phyloP scores from a whole-genome alignment of 2,888 invertebrate species.

The Cancer borealis region DNA sequence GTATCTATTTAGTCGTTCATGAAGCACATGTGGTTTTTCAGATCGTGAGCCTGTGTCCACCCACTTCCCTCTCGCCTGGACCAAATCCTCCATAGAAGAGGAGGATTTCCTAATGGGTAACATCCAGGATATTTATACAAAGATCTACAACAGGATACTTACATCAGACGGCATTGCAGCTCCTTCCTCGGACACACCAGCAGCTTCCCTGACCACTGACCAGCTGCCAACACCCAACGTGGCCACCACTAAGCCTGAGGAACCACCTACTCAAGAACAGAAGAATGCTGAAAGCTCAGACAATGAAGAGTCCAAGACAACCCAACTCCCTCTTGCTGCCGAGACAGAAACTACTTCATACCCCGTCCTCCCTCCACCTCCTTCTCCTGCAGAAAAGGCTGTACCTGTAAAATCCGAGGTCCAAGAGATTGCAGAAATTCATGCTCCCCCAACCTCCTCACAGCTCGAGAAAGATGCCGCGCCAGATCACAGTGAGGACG shows the following conservation, averaged over 20 bases:
- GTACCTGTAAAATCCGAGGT: not conserved
- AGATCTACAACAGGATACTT: conserved; percentile 3
- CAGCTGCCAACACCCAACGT: not conserved
- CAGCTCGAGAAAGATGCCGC: not conserved
- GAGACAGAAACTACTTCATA: not conserved
- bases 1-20: no score
- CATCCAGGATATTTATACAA: conserved; percentile 1
- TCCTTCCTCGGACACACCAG: not conserved
- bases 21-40: not conserved
- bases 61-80: conserved; percentile 76
- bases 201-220: not conserved
- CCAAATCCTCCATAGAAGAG: conserved; percentile 69
- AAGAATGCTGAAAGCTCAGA: not conserved
- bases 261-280: not conserved
- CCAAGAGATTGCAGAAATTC: not conserved
- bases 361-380: not conserved
- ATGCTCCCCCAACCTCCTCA: not conserved
- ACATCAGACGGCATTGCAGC: not conserved
- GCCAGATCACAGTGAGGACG: not conserved
- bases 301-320: not conserved
- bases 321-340: not conserved
- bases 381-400: not conserved
- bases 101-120: conserved; percentile 70
- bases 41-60: conserved; percentile 73
- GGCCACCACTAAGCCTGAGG: not conserved